These are phyloP conservation scores for Astyanax mexicanus DNA, from an alignment of 2,797 vertebrate species.

Conservation along the genomic window DNA sequence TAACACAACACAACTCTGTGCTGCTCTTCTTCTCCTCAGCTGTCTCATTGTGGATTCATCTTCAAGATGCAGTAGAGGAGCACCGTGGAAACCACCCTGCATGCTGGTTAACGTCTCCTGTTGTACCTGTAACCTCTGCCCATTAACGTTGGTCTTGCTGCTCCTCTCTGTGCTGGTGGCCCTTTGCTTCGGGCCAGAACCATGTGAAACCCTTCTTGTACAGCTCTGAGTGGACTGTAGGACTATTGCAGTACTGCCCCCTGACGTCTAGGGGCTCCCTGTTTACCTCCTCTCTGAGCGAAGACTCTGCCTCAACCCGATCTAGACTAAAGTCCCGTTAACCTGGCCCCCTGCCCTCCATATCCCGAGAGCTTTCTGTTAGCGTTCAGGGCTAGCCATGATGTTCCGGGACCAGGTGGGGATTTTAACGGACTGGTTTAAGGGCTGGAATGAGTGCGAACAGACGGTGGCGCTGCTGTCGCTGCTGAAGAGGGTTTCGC, in stretches of 20 bases:
- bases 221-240: constrained; percentile 77
- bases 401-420: constrained; percentile 99
- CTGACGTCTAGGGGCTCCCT: constrained; percentile 69
- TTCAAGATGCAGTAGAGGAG: background rate
- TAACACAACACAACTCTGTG: too few species aligned
- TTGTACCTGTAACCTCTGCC: constrained; percentile 52
- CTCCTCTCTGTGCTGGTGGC: constrained; percentile 63
- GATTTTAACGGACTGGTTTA: constrained; percentile 96
- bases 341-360: constrained; percentile 24
- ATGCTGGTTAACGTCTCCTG: constrained; percentile 36
- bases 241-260: constrained; percentile 71
- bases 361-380: background rate
- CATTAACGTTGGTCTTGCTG: constrained; percentile 32
- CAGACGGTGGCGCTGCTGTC: constrained; percentile 96
- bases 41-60: background rate
- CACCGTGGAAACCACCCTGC: background rate
- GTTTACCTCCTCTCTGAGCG: constrained; percentile 65
- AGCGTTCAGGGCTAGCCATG: constrained; percentile 80
- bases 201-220: constrained; percentile 88
- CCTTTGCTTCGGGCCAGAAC: constrained; percentile 76
- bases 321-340: constrained; percentile 45
- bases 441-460: constrained; percentile 97
- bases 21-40: constrained; percentile 5
- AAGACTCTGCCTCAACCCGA: constrained; percentile 12
- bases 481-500: constrained; percentile 91